Evolutionary conservation across 2,888 invertebrate genomes (phyloP), one percentile per base, ranked within the genome.

Genomic region (Meiosimyza platycephala): DNA sequence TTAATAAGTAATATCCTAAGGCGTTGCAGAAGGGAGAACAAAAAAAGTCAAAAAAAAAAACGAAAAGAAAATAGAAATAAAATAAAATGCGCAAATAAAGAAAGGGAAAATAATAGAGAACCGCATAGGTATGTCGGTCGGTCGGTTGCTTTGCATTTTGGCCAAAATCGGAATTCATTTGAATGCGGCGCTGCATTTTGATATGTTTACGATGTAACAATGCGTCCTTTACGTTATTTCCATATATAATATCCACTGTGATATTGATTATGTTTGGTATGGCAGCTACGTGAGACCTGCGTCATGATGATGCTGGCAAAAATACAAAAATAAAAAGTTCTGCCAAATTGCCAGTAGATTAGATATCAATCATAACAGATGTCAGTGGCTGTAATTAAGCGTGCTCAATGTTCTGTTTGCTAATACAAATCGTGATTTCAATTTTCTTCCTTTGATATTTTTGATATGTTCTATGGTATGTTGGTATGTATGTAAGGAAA

Each of bases 361-460:
- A 64, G 64, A 50, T 64, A 64, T 64, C 64, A 51, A 64, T 64
- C 64, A 64, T 15, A 51, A 18, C 64, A 64, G 64, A 50, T 50
- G 64, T 18, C 51, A 51, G 18, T 22, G 55, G 11, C 59, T 60
- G 28, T 28, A 16, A 54, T 16, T 54, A 16, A 40, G 59, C 11
- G 11, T 18, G 6, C 28, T 18, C 59, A 22, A 18, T 22, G 40
- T 40, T 40, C 40, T 40, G 40, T 40, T 40, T 40, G 40, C 40
- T 40, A 40, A 40, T 40, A 40, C 40, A 6, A 40, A 40, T 40
- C 40, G 40, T 40, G 40, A 40, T 40, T 40, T 40, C 40, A 40
- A 40, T 40, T 40, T 40, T 40, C 40, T 9, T 6, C 9, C 40
- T 40, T 40, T 40, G 40, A 9, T 40, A 40, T 40, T 40, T 40